Base-by-base conservation (phyloP, 1,140 invertebrate species). In the Nymphalis io region DNA sequence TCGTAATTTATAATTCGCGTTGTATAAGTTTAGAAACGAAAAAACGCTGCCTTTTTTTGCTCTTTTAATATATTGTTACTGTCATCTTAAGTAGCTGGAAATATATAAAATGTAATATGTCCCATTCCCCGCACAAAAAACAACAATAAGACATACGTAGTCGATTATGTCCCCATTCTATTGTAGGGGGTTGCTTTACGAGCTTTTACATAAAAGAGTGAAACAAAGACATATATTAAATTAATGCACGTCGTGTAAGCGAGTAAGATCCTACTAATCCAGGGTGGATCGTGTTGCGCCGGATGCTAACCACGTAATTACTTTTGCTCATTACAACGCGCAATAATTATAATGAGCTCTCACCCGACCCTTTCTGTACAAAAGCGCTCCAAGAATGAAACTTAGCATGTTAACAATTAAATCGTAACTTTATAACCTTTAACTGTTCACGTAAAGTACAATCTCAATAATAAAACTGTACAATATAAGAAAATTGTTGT, bases 241-340 rank as follows among this genome's bases (percentile, higher is more conserved):
- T 89, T 89, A 88, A 89, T 89, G 82, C 84, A 73, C 75, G 73
- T 72, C 72, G 73, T 77, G 84, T 81, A 82, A 75, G 75, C 80
- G 75, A 79, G 74, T 73, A 78, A 82, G 82, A 89, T 84, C 83
- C 82, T 73, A 81, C 68, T 91, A 85, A 91, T 89, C 87, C 81
- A 60, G 79, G 72, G 77, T 77, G 79, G 80, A 79, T 80, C 78
- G 78, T 81, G 83, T 83, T 70, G 69, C 69, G 74, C 78, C 74
- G 80, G 80, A 80, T 87, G 85, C 87, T 84, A 76, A 82, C 82
- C 85, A 80, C 82, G 83, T 87, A 87, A 91, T 89, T 88, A 83
- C 80, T 88, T 83, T 78, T 76, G 73, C 82, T 87, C 81, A 84
- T 87, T 90, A 87, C 76, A 74, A 62, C 76, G 46, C 67, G 65